Percentiles rank a stretch among this genome's conserved stretches.
phyloP scores from a whole-genome alignment of 2,888 invertebrate species.

The Aspidiotus rigidus region DNA sequence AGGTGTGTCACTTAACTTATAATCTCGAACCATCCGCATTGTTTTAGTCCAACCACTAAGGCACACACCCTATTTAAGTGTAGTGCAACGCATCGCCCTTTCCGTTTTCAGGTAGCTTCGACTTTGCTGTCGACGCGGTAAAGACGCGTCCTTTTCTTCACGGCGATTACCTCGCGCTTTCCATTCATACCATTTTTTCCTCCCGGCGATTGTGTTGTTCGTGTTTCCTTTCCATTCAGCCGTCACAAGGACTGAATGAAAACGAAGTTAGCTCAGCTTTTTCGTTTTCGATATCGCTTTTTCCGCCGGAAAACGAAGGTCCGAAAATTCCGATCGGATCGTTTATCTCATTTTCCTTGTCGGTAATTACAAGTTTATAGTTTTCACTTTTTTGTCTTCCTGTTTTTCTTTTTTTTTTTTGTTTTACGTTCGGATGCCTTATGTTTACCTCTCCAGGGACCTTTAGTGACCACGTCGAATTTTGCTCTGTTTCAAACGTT shows the following conservation, averaged over 20 bases:
- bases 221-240: neutral
- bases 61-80: too few species aligned
- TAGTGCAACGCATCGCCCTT: too few species aligned
- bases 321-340: slow-evolving; percentile 1
- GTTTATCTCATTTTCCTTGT: slow-evolving; percentile 4
- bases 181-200: neutral
- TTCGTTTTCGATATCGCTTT: neutral
- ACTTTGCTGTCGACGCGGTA: too few species aligned
- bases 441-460: too few species aligned
- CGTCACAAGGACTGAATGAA: neutral
- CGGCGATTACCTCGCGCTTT: neutral
- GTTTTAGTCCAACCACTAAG: too few species aligned
- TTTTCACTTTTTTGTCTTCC: neutral
- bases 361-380: slow-evolving; percentile 2
- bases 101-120: too few species aligned
- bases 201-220: neutral
- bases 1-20: too few species aligned
- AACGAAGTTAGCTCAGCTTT: neutral
- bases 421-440: too few species aligned
- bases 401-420: too few species aligned
- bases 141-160: neutral
- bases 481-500: too few species aligned
- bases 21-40: too few species aligned
- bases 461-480: too few species aligned
- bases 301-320: neutral